These are phyloP conservation scores for Chironomus tentans DNA, from an alignment of 2,888 invertebrate species.

Conservation along the genomic window DNA sequence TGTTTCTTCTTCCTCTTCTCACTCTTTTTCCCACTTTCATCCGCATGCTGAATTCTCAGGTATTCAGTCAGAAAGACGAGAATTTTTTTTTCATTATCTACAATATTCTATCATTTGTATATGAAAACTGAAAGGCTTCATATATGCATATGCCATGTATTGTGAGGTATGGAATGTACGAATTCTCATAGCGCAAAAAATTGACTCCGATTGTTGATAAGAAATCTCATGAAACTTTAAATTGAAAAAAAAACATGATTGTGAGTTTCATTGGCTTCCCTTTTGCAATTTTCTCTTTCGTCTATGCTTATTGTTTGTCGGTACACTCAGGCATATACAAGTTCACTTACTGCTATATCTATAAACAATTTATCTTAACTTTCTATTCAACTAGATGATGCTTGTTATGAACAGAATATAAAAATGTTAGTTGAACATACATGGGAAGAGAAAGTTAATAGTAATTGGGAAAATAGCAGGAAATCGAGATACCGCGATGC, in stretches of 20 bases:
- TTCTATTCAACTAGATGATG: conserved; percentile 15
- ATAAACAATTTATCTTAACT: conserved; percentile 16
- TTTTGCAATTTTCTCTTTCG: not conserved
- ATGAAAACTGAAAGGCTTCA: not conserved
- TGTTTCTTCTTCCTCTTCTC: not conserved
- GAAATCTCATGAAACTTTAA: conserved; percentile 3
- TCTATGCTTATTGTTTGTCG: no score
- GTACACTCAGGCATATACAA: no score
- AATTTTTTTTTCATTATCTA: not conserved
- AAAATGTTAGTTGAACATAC: no score
- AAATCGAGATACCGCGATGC: no score
- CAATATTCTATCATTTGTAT: not conserved
- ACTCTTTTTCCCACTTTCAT: no score
- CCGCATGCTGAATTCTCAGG: no score
- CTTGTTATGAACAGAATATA: not conserved
- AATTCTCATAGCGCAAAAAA: not conserved
- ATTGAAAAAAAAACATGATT: not conserved
- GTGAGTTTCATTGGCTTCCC: not conserved
- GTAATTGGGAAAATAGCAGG: no score
- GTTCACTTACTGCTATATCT: not conserved
- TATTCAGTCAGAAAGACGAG: no score
- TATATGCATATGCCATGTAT: not conserved
- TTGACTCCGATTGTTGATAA: not conserved
- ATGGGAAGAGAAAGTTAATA: no score
- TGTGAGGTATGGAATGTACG: not conserved